Conservation (phyloP, 2,888 invertebrate species). For the Lithophane leautieri region DNA sequence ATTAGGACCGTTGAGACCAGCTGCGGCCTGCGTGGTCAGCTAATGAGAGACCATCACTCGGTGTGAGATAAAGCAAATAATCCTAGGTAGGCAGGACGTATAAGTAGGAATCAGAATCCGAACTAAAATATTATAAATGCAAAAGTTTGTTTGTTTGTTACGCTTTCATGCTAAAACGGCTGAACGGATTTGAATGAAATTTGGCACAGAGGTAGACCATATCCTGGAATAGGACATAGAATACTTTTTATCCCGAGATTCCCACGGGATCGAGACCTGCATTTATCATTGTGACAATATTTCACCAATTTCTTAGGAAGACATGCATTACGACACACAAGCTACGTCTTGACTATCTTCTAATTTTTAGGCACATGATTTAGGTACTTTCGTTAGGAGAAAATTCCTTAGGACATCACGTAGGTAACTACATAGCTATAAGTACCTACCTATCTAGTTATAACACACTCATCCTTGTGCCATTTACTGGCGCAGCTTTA, state of each 20-base stretch:
- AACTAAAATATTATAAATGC: too few relatives aligned
- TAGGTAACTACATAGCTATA: background rate
- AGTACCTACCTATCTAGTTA: background rate
- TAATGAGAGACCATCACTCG: constrained; percentile 61
- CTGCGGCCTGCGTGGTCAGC: constrained; percentile 45
- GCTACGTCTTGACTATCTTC: background rate
- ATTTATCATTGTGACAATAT: background rate
- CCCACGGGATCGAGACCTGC: too few relatives aligned
- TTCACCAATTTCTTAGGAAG: background rate
- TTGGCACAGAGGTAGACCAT: too few relatives aligned
- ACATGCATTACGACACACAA: too few relatives aligned
- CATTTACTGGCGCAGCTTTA: background rate
- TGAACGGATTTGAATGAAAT: too few relatives aligned
- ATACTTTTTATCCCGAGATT: too few relatives aligned
- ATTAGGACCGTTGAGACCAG: constrained; percentile 81
- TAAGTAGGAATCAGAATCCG: too few relatives aligned
- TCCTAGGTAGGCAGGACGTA: background rate
- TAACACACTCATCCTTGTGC: background rate
- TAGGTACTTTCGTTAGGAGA: background rate
- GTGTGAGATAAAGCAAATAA: constrained; percentile 36
- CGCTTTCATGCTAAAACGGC: too few relatives aligned
- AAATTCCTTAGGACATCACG: background rate
- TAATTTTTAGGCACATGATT: background rate
- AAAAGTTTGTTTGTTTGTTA: too few relatives aligned
- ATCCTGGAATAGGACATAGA: too few relatives aligned